Base-by-base conservation (phyloP, 1,140 invertebrate species). In the Drosophila santomea region DNA sequence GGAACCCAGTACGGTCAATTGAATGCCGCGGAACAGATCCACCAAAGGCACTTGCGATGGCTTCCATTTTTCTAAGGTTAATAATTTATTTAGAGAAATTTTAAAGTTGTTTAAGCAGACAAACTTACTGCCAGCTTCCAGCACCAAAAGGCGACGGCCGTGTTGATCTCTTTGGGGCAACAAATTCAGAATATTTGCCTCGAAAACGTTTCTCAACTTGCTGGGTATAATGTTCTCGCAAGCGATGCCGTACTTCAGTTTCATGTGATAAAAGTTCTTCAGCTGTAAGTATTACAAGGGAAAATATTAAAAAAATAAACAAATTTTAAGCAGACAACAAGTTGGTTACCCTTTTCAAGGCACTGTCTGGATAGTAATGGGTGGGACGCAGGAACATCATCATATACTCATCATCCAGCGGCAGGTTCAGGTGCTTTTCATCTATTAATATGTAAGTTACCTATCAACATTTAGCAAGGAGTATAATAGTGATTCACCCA, bases 281-380 rank as follows among this genome's bases (percentile, higher is more conserved):
- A 96, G 93, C 94, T 95, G 74, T 10, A 90, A 48, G 15, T 35
- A 51, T 44, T 20, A 11, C 2, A 59, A 10, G 10, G 10, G 32
- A 25, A 25, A 25, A 44, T 4, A 14, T 20, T 20, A 17, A 17
- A 17, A 17, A 17, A 17, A 47, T 5, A 14, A 10, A 43, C 6
- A 8, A 32, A 28, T 28, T 6, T 28, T 6, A 6, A 28, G 28
- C 28, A 7, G 6, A 6, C 28, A 32, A 32, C 28, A 32, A 32
- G 6, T 32, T 32, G 15, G 93, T 94, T 84, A 94, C 94, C 78
- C 95, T 82, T 59, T 93, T 93, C 43, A 93, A 93, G 0, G 95
- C 95, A 85, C 95, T 95, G 25, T 95, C 93, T 2, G 95, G 93
- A 81, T 96, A 96, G 75, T 93, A 96, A 91, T 96, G 95, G 68